Evolutionary conservation across 2,888 invertebrate genomes (phyloP).

Genomic region (Ichneumon xanthorius): DNA sequence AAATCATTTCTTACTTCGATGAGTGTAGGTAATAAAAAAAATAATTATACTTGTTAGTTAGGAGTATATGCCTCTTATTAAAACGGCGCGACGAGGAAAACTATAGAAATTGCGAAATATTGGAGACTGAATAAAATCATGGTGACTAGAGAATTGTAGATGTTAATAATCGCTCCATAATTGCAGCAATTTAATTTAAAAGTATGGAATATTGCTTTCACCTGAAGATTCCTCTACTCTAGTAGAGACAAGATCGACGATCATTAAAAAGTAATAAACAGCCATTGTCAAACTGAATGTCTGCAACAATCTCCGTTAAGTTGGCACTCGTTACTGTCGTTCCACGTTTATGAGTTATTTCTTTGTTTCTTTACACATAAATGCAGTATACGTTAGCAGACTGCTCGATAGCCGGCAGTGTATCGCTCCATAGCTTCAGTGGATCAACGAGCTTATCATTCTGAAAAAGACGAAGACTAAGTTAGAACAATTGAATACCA

Average conservation of each 20-base stretch:
- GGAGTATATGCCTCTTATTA: conserved; percentile 29
- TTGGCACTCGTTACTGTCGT: conserved; percentile 50
- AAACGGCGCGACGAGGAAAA: conserved; percentile 12
- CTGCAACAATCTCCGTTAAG: conserved; percentile 36
- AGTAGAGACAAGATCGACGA: not conserved
- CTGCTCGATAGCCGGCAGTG: conserved; percentile 19
- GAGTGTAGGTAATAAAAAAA: conserved; percentile 35
- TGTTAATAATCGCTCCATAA: not conserved
- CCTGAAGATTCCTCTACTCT: conserved; percentile 6
- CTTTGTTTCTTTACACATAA: conserved; percentile 8
- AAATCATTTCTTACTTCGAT: conserved; percentile 41
- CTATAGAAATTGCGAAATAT: conserved; percentile 28
- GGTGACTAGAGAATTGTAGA: conserved; percentile 61
- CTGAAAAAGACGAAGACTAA: conserved; percentile 58
- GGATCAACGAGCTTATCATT: conserved; percentile 70
- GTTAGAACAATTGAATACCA: not conserved
- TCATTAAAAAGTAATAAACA: conserved; percentile 7
- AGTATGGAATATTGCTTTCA: conserved; percentile 21
- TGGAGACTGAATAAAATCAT: conserved; percentile 58
- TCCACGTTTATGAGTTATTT: conserved; percentile 17
- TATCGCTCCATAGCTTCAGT: conserved; percentile 44
- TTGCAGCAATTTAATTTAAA: conserved; percentile 3
- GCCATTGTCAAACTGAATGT: conserved; percentile 16
- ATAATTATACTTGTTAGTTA: conserved; percentile 26
- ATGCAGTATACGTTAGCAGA: conserved; percentile 23